Percentiles rank a stretch among this genome's conserved stretches.
phyloP scores from a whole-genome alignment of 2,888 invertebrate genomes.

The Galeruca laticollis region DNA sequence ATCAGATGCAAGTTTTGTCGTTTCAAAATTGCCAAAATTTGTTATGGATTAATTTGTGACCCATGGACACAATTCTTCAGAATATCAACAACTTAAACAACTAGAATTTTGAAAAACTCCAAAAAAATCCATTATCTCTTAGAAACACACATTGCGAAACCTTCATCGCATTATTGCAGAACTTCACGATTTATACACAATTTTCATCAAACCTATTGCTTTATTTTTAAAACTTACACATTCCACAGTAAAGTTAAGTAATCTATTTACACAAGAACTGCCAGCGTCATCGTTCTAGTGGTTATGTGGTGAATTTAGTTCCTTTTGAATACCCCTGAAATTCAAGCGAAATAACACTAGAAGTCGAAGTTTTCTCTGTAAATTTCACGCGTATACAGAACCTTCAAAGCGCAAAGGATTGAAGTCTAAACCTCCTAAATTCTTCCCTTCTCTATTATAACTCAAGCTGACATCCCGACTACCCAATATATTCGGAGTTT shows the following conservation, averaged over 20 bases:
- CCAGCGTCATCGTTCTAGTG: background rate
- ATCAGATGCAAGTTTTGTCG: too few relatives aligned
- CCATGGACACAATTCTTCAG: too few relatives aligned
- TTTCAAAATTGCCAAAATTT: too few relatives aligned
- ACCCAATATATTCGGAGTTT: conserved; percentile 46
- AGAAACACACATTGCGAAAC: too few relatives aligned
- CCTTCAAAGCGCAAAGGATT: conserved; percentile 32
- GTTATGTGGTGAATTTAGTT: conserved; percentile 22
- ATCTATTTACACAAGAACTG: background rate
- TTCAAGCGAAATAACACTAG: conserved; percentile 20
- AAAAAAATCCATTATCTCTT: too few relatives aligned
- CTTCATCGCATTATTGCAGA: too few relatives aligned
- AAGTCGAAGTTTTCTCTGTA: conserved; percentile 28
- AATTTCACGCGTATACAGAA: conserved; percentile 35
- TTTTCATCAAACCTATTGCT: background rate
- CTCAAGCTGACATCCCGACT: conserved; percentile 37
- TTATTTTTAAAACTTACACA: background rate
- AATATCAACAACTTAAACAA: too few relatives aligned
- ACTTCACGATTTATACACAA: too few relatives aligned
- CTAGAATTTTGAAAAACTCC: too few relatives aligned
- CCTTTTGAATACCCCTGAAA: conserved; percentile 25
- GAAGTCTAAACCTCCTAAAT: conserved; percentile 35
- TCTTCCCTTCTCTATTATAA: conserved; percentile 32
- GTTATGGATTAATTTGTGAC: too few relatives aligned
- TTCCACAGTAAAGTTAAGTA: background rate